Evolutionary conservation across 2,113 vertebrate species (phyloP), one percentile per base, ranked within the genome.

Genomic region (Panthera leo): DNA sequence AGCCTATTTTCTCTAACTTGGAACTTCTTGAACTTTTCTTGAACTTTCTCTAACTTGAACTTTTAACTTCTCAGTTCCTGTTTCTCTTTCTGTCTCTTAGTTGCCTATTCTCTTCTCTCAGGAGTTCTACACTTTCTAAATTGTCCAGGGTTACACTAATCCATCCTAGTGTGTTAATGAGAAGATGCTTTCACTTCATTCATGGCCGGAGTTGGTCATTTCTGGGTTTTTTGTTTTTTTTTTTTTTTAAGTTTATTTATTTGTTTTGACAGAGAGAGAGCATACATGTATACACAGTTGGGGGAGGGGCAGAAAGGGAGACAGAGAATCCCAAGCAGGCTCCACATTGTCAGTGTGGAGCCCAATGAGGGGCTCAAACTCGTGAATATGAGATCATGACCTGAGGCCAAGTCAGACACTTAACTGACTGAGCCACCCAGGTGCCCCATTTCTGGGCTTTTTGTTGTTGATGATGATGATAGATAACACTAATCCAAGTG

Each of bases 61-160:
- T 78, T 97, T 89, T 88, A 85, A 84, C 42, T 87, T 88, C 14
- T 78, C 29, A 55, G 8, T 84, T 87, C n/a, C n/a, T 92, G 0
- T 89, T 94, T 87, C 34, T 12, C 51, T 86, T 97, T 85, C 25
- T 92, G 4, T 88, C 63, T 94, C 78, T 96, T 88, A 51, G 34
- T 58, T 85, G 23, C 48, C 36, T 27, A 70, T 5, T 89, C 51
- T 88, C 51, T 93, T 13, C 78, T 73, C 36, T 48, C 68, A 58
- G 75, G 58, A 80, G 7, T 91, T 88, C 39, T 82, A 7, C 53
- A 45, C 36, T 58, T 92, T 95, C 19, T 65, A 85, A 78, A 97
- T 91, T 84, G 39, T 63, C 25, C 10, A 95, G 5, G 9, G 0
- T 87, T 87, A 85, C 1, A 70, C 34, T 95, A 83, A 92, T 80